A percentile compares a stretch with the other conserved stretches of the same genome.
phyloP scores from a whole-genome alignment of 1,140 invertebrate species.

The Patella vulgata region DNA sequence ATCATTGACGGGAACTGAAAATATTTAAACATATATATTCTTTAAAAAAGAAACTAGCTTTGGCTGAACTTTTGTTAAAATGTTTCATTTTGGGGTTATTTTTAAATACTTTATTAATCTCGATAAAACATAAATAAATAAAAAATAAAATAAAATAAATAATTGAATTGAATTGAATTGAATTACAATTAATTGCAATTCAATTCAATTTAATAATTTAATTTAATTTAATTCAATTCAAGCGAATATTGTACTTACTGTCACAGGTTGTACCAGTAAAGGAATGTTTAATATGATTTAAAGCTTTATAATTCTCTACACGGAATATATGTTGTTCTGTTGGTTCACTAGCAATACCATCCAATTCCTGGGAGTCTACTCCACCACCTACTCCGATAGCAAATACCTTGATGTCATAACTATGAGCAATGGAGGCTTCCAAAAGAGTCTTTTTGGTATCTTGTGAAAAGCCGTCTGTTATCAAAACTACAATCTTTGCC shows the following conservation, averaged over 20 bases:
- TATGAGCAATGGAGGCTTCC: constrained; percentile 32
- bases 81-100: too few species aligned
- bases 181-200: too few species aligned
- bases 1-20: too few species aligned
- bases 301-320: constrained; percentile 38
- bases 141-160: too few species aligned
- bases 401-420: constrained; percentile 39
- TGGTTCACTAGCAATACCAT: constrained; percentile 37
- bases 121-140: too few species aligned
- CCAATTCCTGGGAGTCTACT: constrained; percentile 30
- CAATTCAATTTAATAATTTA: too few species aligned
- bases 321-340: constrained; percentile 33
- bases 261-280: constrained; percentile 34
- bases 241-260: constrained; percentile 35
- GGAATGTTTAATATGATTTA: constrained; percentile 29
- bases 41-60: too few species aligned
- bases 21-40: too few species aligned
- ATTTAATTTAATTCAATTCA: too few species aligned
- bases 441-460: constrained; percentile 20
- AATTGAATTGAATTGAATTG: too few species aligned
- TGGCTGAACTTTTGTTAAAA: too few species aligned
- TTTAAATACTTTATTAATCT: too few species aligned
- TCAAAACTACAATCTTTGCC: constrained; percentile 42
- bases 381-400: constrained; percentile 40
- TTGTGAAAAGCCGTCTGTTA: constrained; percentile 49